Conservation (phyloP, 1,140 invertebrate genomes). For the Olivierus martensii region DNA sequence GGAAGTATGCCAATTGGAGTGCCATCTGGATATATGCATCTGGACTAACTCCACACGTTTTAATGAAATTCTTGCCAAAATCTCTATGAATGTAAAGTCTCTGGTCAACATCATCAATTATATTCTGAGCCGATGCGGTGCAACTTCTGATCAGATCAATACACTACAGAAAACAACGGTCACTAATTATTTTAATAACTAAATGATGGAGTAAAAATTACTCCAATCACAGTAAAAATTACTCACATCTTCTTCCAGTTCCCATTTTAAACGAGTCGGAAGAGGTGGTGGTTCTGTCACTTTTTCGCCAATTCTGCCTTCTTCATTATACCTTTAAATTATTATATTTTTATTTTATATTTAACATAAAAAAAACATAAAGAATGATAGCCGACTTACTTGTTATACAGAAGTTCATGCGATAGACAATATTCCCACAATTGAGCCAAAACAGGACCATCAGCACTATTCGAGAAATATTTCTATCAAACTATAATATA, state of each 20-base stretch:
- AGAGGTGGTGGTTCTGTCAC: constrained; percentile 56
- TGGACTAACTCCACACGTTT: constrained; percentile 74
- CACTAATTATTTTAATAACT: too few species aligned
- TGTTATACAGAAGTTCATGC: constrained; percentile 51
- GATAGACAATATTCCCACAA: constrained; percentile 79
- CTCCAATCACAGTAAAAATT: neutral
- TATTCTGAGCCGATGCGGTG: constrained; percentile 34
- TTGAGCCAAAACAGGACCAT: constrained; percentile 88
- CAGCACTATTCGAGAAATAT: constrained; percentile 50
- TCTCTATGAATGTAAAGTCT: constrained; percentile 62
- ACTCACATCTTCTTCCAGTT: constrained; percentile 41
- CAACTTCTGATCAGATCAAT: constrained; percentile 45
- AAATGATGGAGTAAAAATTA: too few species aligned
- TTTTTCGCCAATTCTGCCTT: constrained; percentile 31
- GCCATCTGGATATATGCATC: constrained; percentile 95
- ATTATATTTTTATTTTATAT: too few species aligned
- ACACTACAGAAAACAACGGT: constrained; percentile 26
- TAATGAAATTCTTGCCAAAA: constrained; percentile 95
- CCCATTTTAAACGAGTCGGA: constrained; percentile 79
- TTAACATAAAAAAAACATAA: too few species aligned
- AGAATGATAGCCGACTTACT: constrained; percentile 44
- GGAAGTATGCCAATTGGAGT: constrained; percentile 83
- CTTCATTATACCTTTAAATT: constrained; percentile 20
- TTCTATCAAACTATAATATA: neutral
- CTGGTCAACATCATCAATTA: constrained; percentile 69